A percentile compares a stretch with the other conserved stretches of the same genome.
phyloP scores from a whole-genome alignment of 2,797 vertebrate species.

The Rhinatrema bivittatum region DNA sequence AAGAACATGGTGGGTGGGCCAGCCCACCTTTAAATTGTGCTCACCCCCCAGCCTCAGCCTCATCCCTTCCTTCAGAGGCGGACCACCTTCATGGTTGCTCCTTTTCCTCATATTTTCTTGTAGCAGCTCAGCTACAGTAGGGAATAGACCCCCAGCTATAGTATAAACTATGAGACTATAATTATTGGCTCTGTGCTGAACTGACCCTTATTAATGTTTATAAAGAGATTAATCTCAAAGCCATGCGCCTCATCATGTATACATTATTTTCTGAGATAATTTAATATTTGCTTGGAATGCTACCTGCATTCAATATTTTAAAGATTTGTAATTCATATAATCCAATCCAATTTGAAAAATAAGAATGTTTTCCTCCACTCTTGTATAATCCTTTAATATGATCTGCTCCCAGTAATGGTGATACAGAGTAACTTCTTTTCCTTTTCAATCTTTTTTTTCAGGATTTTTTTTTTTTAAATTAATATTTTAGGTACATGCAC shows the following conservation, averaged over 20 bases:
- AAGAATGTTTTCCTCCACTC: conserved; percentile 56
- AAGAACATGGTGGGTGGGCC: no score
- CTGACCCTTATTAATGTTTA: conserved; percentile 64
- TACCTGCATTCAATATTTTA: conserved; percentile 54
- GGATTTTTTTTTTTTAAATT: conserved; percentile 18
- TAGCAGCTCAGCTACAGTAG: no score
- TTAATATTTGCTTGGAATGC: conserved; percentile 55
- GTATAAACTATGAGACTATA: conserved; percentile 43
- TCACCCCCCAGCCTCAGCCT: no score
- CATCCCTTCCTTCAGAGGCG: no score
- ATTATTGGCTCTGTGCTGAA: conserved; percentile 47
- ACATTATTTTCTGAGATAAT: conserved; percentile 52
- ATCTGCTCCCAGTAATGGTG: conserved; percentile 46
- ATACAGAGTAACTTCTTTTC: no score
- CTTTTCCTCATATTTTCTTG: no score
- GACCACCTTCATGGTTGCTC: no score
- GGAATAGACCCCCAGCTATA: no score
- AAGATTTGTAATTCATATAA: conserved; percentile 62
- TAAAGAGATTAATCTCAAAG: conserved; percentile 54
- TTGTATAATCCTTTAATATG: conserved; percentile 53
- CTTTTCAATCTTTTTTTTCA: conserved; percentile 43
- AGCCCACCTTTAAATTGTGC: no score
- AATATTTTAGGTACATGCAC: no score
- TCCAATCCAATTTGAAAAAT: conserved; percentile 61
- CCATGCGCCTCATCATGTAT: conserved; percentile 42